phyloP scores from a whole-genome alignment of 23 tunicate species.

The Corella eumyota region DNA sequence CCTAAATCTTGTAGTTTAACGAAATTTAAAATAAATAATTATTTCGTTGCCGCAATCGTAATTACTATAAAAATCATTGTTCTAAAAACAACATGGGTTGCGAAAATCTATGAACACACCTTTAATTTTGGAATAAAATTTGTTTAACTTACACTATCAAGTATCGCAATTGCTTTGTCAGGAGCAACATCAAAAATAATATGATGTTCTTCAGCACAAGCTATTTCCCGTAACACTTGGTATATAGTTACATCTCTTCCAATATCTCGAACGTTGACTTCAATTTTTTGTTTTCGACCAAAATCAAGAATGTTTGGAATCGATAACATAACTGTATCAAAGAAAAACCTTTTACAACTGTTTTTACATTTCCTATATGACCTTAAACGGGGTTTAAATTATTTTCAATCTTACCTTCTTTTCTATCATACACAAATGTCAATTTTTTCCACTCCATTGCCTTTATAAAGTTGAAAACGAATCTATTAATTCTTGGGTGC shows the following conservation, averaged over 20 bases:
- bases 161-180: not conserved
- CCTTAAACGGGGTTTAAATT: too few relatives aligned
- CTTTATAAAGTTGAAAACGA: constrained; percentile 6
- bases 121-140: too few relatives aligned
- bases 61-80: too few relatives aligned
- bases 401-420: constrained; percentile 9
- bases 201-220: constrained; percentile 15
- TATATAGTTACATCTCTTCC: constrained; percentile 13
- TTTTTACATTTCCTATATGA: too few relatives aligned
- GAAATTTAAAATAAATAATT: too few relatives aligned
- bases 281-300: constrained; percentile 3
- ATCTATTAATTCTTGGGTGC: constrained; percentile 7
- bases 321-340: not conserved
- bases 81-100: too few relatives aligned
- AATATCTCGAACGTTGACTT: constrained; percentile 18
- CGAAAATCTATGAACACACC: too few relatives aligned
- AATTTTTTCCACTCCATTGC: constrained; percentile 5
- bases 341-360: not conserved
- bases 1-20: too few relatives aligned
- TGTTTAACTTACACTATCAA: constrained; percentile 7
- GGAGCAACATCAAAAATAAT: constrained; percentile 21
- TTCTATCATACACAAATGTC: constrained; percentile 21
- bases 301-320: constrained; percentile 5
- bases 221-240: constrained; percentile 18
- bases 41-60: too few relatives aligned